Evolutionary conservation across 2,797 vertebrate genomes (phyloP).

Genomic region (Momotus momota): DNA sequence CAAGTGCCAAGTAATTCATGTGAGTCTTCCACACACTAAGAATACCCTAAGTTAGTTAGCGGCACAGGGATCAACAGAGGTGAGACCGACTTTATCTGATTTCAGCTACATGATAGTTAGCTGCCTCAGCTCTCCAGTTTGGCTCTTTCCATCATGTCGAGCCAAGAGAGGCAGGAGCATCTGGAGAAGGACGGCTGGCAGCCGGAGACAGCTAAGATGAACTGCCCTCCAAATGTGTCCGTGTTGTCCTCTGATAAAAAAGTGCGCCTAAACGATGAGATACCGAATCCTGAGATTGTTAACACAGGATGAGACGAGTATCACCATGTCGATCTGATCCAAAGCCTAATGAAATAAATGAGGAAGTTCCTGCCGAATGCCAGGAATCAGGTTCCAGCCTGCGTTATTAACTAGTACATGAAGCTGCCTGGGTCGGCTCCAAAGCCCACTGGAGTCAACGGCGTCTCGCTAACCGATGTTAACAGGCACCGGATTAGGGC

Average conservation of each 20-base stretch:
- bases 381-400: conserved; percentile 3
- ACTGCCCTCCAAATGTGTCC: not conserved
- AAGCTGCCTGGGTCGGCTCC: conserved; percentile 50
- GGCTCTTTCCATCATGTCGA: not conserved
- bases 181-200: fast-evolving
- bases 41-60: not conserved
- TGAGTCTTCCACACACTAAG: not conserved
- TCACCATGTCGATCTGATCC: not conserved
- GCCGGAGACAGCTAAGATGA: not conserved
- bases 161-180: not conserved
- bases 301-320: not conserved
- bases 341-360: conserved; percentile 33
- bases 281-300: not conserved
- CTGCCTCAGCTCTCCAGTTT: not conserved
- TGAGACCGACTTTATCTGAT: not conserved
- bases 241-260: not conserved
- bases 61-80: not conserved
- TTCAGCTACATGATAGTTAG: not conserved
- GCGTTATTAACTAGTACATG: not conserved
- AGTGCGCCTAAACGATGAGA: not conserved
- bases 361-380: not conserved
- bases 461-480: not conserved
- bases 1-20: not conserved
- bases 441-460: conserved; percentile 45
- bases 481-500: not conserved